Evolutionary conservation across 2,797 vertebrate species (phyloP), one percentile per base, ranked within the genome.

Genomic region (Dromococcyx pavoninus): DNA sequence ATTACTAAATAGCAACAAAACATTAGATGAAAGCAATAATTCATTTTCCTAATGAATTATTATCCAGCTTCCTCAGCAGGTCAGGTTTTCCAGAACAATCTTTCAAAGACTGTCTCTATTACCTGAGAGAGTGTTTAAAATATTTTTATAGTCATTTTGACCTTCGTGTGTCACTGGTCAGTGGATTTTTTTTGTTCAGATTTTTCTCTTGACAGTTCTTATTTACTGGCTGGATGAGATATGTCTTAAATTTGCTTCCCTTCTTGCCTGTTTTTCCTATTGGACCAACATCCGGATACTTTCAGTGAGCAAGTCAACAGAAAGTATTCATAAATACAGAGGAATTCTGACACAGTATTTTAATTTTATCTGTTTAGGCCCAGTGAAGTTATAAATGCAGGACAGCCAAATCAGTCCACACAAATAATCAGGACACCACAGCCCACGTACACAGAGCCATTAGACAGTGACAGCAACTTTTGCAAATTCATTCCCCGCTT

Each of bases 11-110:
- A 79, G 17, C 17, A 93, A 25, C 1, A 61, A 84, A 77, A 37
- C 3, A 12, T 17, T 46, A 44, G 8, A 67, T 8, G 14, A 53
- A 24, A 24, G 11, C 15, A 33, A 16, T 6, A 23, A 5, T 32
- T 18, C 57, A 1, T 56, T 81, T 90, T 84, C 21, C 21, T 50
- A 16, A 62, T 18, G 17, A 37, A 54, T 41, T 48, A 37, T 25
- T 37, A 7, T 64, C 4, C 13, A 44, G 3, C 7, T 50, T 77
- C 8, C 13, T 83, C 0, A 0, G 24, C 10, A 65, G 48, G 6
- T 71, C 30, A 75, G 10, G 4, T 51, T 89, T 92, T 62, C 27
- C 48, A 79, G 24, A 72, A 8, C 5, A 25, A 13, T 17, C 7
- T 76, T 81, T 64, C 32, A 80, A 71, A 67, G 7, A 11, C 15